These are phyloP conservation scores for Tuberolachnus salignus DNA, from an alignment of 2,888 invertebrate genomes.

Conservation along the genomic window DNA sequence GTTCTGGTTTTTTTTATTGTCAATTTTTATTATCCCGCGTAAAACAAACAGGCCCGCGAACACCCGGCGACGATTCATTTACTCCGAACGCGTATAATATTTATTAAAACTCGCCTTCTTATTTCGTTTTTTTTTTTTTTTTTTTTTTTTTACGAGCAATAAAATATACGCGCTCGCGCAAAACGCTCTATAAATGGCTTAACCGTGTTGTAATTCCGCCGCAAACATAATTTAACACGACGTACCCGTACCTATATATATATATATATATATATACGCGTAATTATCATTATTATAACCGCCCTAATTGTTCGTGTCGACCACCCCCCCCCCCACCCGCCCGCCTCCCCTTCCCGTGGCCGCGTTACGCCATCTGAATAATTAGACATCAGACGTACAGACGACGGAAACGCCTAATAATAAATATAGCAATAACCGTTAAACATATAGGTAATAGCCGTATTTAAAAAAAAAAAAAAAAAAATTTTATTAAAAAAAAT, in stretches of 20 bases:
- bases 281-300: conserved; percentile 34
- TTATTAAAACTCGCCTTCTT: too few relatives aligned
- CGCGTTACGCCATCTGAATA: conserved; percentile 8
- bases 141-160: conserved; percentile 15
- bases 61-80: background rate
- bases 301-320: conserved; percentile 29
- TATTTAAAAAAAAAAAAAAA: too few relatives aligned
- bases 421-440: too few relatives aligned
- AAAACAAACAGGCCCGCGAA: conserved; percentile 45
- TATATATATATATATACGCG: background rate
- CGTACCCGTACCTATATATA: background rate
- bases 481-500: too few relatives aligned
- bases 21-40: conserved; percentile 43
- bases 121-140: background rate
- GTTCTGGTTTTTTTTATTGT: conserved; percentile 40
- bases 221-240: too few relatives aligned
- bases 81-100: too few relatives aligned
- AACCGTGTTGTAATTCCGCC: conserved; percentile 3
- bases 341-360: too few relatives aligned
- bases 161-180: background rate
- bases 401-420: too few relatives aligned
- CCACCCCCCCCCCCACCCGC: too few relatives aligned
- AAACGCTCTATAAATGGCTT: conserved; percentile 27
- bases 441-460: too few relatives aligned
- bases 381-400: background rate